These are phyloP conservation scores for Aphis craccivora DNA, from an alignment of 1,140 invertebrate genomes.

Conservation along the genomic window DNA sequence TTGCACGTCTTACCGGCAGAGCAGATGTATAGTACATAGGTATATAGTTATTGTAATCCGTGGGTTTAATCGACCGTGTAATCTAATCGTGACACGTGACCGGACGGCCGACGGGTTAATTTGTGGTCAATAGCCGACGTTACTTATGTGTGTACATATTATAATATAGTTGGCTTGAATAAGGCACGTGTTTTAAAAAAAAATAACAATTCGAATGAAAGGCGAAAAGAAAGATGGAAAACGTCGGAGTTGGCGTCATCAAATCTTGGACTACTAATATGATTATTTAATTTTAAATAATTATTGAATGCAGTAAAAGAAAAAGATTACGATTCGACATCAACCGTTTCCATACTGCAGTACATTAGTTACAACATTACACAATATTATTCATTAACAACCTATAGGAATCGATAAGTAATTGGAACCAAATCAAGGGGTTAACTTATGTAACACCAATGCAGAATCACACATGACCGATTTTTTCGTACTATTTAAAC, in stretches of 20 bases:
- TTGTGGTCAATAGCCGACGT: constrained; percentile 21
- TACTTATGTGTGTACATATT: background rate
- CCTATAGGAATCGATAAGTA: background rate
- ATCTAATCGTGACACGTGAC: constrained; percentile 46
- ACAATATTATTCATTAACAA: background rate
- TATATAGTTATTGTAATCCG: constrained; percentile 34
- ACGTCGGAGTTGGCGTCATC: background rate
- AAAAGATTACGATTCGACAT: background rate
- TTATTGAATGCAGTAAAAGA: background rate
- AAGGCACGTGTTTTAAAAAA: background rate
- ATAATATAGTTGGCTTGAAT: background rate
- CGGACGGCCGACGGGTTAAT: constrained; percentile 44
- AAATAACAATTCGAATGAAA: background rate
- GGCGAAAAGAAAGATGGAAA: background rate
- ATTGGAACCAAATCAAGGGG: background rate
- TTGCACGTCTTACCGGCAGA: background rate
- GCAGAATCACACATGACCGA: background rate
- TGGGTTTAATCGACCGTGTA: constrained; percentile 34
- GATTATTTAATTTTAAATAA: background rate
- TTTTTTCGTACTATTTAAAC: background rate
- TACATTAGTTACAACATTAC: background rate
- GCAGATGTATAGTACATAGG: background rate
- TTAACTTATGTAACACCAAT: background rate
- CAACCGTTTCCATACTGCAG: background rate
- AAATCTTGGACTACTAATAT: background rate